Conservation (phyloP, 2,797 vertebrate species). For the Pipistrellus pygmaeus region DNA sequence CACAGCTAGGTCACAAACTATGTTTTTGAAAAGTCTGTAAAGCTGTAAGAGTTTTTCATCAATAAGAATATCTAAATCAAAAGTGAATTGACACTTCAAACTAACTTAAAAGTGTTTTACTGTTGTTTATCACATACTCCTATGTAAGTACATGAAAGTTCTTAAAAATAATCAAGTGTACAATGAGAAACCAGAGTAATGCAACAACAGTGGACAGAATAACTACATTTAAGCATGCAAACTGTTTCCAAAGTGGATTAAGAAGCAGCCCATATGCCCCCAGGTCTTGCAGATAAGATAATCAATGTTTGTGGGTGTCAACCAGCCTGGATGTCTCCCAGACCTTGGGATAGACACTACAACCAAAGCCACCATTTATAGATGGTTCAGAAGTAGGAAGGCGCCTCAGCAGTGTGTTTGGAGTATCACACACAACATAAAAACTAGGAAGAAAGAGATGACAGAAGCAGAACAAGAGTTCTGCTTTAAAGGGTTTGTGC, state of each 20-base stretch:
- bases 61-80: conserved; percentile 19
- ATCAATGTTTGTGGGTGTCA: neutral
- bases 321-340: neutral
- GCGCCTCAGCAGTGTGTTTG: neutral
- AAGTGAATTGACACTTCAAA: conserved; percentile 23
- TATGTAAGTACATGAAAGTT: neutral
- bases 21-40: neutral
- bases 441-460: neutral
- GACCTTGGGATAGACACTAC: neutral
- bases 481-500: neutral
- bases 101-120: conserved; percentile 32
- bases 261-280: neutral
- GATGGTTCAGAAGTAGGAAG: neutral
- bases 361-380: neutral
- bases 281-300: neutral
- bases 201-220: neutral
- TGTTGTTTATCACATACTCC: neutral
- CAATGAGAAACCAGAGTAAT: neutral
- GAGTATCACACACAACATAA: neutral
- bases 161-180: neutral
- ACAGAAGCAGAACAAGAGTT: neutral
- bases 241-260: neutral
- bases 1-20: neutral
- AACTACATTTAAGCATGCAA: neutral
- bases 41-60: neutral